Conservation (phyloP, 2,113 vertebrate species). For the Ceratotherium simum region DNA sequence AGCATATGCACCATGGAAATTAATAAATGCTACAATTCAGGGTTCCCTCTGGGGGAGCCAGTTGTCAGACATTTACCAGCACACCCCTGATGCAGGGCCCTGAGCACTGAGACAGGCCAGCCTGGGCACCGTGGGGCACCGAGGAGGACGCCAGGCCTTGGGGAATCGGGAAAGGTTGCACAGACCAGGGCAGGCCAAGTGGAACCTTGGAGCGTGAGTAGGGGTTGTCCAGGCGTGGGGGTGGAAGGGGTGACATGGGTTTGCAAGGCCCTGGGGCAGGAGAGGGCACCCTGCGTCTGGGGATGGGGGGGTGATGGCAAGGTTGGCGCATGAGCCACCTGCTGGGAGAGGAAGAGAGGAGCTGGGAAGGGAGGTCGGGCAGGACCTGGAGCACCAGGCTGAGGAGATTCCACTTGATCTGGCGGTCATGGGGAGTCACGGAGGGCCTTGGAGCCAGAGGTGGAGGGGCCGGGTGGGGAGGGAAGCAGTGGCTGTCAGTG, state of each 20-base stretch:
- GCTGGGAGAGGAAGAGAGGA: neutral
- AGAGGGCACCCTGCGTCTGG: neutral
- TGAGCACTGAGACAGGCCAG: neutral
- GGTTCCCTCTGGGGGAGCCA: neutral
- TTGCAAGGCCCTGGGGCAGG: neutral
- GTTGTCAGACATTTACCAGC: neutral
- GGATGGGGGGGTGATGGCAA: neutral
- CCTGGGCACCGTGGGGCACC: neutral
- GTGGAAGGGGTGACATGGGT: neutral
- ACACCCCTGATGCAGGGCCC: accelerated
- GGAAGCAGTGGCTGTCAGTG: neutral
- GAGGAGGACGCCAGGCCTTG: neutral
- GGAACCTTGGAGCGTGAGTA: neutral
- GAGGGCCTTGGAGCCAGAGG: neutral
- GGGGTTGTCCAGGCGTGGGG: neutral
- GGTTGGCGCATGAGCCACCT: too few relatives aligned
- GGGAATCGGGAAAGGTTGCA: neutral
- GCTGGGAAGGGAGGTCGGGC: neutral
- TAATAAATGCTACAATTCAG: neutral
- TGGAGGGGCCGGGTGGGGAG: too few relatives aligned
- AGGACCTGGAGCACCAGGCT: accelerated
- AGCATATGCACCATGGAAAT: neutral
- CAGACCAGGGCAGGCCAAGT: neutral
- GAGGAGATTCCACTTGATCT: neutral
- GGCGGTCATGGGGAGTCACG: accelerated